Evolutionary conservation across 2,888 invertebrate genomes (phyloP), one percentile per base, ranked within the genome.

Genomic region (Melipona bicolor): DNA sequence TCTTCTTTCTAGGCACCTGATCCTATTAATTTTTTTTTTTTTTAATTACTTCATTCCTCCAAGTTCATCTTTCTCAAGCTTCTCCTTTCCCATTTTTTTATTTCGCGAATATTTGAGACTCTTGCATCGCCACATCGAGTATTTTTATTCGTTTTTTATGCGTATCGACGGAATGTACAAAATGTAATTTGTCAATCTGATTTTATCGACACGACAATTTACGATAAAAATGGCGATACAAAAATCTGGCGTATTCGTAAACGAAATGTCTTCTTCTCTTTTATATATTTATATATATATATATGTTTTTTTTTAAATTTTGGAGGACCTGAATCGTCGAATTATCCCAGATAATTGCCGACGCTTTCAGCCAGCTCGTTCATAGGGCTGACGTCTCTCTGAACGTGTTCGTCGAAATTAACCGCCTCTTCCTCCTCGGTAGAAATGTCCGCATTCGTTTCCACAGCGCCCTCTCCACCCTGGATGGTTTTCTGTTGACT

Each of bases 401-500:
- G 78, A 76, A 72, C 71, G 49, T 71, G 81, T 32, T 84, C 88
- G 64, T 67, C 79, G 49, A 81, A 76, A n/a, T 79, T 77, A 62
- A 71, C 75, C 36, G 59, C 69, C 50, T 83, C 90, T 0, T 64
- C 83, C 5, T 87, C 89, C 17, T 87, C 81, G 9, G 70, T 49
- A 36, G 83, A 77, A 49, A 86, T 79, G 36, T 75, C 75, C 0
- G 72, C 70, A 24, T 85, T 83, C 65, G 79, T 75, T 27, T 83
- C 89, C 11, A 50, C 64, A 1, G 81, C 80, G 4, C 88, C 90
- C 67, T 91, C 91, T 0, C 87, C 88, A 4, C 81, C 76, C 24
- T 88, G 86, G 67, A 87, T 87, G 0, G 86, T 88, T 69, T 92
- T 92, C 6, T 86, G 83, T 6, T 81, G 87, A 65, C 71, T 89